Percentiles rank a stretch among this genome's conserved stretches.
phyloP scores from a whole-genome alignment of 2,888 invertebrate genomes.

The Prenolepis imparis region DNA sequence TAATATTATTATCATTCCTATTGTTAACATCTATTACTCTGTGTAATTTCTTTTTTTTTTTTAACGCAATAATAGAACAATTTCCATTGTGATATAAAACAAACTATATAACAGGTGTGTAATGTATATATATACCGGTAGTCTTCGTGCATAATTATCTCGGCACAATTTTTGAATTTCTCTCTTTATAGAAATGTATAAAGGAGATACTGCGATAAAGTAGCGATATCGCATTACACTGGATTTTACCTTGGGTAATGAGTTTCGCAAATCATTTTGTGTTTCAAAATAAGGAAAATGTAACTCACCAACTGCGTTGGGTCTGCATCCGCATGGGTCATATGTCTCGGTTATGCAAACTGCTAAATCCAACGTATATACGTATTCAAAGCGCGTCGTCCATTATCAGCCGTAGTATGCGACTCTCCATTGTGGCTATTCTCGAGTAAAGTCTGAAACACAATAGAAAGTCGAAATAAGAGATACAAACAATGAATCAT shows the following conservation, averaged over 20 bases:
- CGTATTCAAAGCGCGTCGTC: constrained; percentile 49
- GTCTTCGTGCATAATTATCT: not conserved
- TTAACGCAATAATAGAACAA: not conserved
- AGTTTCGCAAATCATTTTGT: constrained; percentile 24
- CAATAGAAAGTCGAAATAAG: constrained; percentile 40
- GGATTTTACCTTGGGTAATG: constrained; percentile 22
- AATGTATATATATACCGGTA: not conserved
- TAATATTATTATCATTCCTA: constrained; percentile 22
- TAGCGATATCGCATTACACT: not conserved
- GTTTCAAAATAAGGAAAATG: constrained; percentile 16
- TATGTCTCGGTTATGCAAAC: constrained; percentile 48
- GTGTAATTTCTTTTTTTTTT: constrained; percentile 6
- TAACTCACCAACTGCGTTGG: not conserved
- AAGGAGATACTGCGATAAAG: constrained; percentile 11
- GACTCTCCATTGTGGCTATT: constrained; percentile 26
- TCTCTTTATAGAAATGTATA: not conserved
- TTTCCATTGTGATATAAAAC: not conserved
- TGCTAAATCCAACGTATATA: constrained; percentile 30
- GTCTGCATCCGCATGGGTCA: constrained; percentile 10
- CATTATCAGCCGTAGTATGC: constrained; percentile 41
- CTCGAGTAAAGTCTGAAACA: constrained; percentile 18
- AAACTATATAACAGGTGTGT: not conserved
- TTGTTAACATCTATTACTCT: constrained; percentile 19
- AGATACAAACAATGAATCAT: constrained; percentile 30
- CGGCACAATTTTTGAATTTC: not conserved